These are phyloP conservation scores for Trachelipus rathkii DNA, from an alignment of 1,140 invertebrate species.

Conservation along the genomic window DNA sequence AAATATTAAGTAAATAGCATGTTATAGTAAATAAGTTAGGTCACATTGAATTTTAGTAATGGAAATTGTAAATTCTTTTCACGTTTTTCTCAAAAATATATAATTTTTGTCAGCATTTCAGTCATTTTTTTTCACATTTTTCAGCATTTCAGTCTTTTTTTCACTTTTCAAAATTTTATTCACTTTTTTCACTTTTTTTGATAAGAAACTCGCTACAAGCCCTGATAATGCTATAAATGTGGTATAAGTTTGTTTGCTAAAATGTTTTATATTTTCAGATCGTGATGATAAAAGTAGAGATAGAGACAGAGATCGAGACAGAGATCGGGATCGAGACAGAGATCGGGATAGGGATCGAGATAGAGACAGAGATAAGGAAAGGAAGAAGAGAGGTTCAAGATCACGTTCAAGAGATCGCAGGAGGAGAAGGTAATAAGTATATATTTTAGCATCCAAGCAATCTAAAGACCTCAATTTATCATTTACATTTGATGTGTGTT, in stretches of 20 bases:
- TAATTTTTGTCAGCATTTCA: too few species aligned
- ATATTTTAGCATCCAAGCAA: not conserved
- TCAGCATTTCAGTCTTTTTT: too few species aligned
- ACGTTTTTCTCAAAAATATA: too few species aligned
- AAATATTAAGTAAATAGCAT: too few species aligned
- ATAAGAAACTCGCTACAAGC: too few species aligned
- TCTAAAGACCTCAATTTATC: not conserved
- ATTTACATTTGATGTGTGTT: not conserved
- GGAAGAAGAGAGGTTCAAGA: constrained; percentile 36
- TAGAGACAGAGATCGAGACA: constrained; percentile 30
- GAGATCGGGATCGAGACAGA: not conserved
- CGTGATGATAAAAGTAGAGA: constrained; percentile 30
- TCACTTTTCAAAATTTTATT: too few species aligned
- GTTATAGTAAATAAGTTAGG: too few species aligned
- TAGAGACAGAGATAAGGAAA: constrained; percentile 27
- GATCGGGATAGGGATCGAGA: constrained; percentile 34
- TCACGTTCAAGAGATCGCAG: constrained; percentile 39
- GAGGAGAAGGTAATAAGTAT: constrained; percentile 35
- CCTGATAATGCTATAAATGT: too few species aligned
- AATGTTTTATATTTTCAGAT: constrained; percentile 6
- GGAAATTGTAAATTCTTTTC: too few species aligned
- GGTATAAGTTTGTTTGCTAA: not conserved
- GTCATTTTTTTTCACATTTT: too few species aligned
- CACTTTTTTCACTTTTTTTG: too few species aligned
- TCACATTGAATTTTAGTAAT: too few species aligned